These are phyloP conservation scores for Adelges cooleyi DNA, from an alignment of 1,140 invertebrate species.

Conservation along the genomic window DNA sequence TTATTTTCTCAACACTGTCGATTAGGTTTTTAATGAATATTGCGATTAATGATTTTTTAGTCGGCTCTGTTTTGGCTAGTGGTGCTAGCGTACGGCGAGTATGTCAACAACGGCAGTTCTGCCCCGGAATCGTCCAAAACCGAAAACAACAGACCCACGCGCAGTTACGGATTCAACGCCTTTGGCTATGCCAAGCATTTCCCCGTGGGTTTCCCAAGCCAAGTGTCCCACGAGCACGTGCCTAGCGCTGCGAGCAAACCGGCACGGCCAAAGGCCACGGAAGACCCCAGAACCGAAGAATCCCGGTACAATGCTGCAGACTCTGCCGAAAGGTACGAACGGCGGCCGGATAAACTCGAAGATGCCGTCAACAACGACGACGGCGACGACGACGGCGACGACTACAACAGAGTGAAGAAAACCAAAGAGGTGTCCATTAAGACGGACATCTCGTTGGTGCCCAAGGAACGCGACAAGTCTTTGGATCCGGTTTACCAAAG, in stretches of 20 bases:
- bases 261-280: neutral
- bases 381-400: neutral
- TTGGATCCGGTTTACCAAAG: neutral
- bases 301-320: too few species aligned
- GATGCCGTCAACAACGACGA: neutral
- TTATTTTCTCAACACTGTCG: too few species aligned
- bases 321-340: too few species aligned
- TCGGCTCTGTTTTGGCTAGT: neutral
- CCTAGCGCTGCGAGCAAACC: neutral
- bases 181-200: neutral
- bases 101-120: neutral
- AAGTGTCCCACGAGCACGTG: neutral
- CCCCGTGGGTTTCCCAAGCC: neutral
- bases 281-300: neutral
- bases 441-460: neutral
- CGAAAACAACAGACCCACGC: neutral
- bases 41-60: too few species aligned
- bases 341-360: neutral
- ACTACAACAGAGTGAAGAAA: conserved; percentile 6
- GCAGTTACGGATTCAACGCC: neutral
- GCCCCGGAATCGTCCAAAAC: too few species aligned
- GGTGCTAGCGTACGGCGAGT: neutral
- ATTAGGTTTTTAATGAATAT: too few species aligned
- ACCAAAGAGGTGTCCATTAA: neutral
- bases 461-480: neutral